Evolutionary conservation across 2,888 invertebrate genomes (phyloP).

Genomic region (Hylaea fasciaria): DNA sequence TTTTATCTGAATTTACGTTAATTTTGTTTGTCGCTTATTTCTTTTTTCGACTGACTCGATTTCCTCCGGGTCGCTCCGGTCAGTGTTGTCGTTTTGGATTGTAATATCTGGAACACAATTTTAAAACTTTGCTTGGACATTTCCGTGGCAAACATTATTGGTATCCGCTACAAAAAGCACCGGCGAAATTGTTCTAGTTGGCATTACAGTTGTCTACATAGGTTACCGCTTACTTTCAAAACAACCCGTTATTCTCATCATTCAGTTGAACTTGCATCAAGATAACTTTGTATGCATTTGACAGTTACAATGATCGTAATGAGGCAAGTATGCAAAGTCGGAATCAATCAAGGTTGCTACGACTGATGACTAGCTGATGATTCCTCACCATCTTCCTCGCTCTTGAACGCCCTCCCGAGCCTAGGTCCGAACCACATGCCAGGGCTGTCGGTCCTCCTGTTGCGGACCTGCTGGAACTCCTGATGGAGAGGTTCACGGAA

Average conservation of each 20-base stretch:
- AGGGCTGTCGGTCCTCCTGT: conserved; percentile 51
- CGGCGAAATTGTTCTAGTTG: too few relatives aligned
- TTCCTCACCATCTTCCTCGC: conserved; percentile 62
- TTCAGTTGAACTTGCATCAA: too few relatives aligned
- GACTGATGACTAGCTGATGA: too few relatives aligned
- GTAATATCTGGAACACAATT: conserved; percentile 55
- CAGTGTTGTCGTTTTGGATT: conserved; percentile 52
- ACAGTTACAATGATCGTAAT: too few relatives aligned
- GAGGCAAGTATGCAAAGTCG: too few relatives aligned
- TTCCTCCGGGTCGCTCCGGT: conserved; percentile 66
- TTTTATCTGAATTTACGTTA: conserved; percentile 43
- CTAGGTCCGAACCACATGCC: conserved; percentile 90
- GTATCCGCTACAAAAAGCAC: too few relatives aligned
- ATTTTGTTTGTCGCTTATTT: conserved; percentile 58
- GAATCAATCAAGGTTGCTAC: too few relatives aligned
- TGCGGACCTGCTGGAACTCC: conserved; percentile 43
- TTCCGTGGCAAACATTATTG: too few relatives aligned
- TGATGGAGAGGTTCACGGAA: conserved; percentile 36
- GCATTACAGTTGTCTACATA: too few relatives aligned
- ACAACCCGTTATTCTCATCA: too few relatives aligned
- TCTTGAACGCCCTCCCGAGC: conserved; percentile 82
- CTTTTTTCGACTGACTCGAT: conserved; percentile 58
- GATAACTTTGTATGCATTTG: too few relatives aligned
- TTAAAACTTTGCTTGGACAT: not conserved
- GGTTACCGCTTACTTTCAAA: too few relatives aligned